Base-by-base conservation (phyloP, 2,113 vertebrate genomes). In the Erythrolamprus reginae region DNA sequence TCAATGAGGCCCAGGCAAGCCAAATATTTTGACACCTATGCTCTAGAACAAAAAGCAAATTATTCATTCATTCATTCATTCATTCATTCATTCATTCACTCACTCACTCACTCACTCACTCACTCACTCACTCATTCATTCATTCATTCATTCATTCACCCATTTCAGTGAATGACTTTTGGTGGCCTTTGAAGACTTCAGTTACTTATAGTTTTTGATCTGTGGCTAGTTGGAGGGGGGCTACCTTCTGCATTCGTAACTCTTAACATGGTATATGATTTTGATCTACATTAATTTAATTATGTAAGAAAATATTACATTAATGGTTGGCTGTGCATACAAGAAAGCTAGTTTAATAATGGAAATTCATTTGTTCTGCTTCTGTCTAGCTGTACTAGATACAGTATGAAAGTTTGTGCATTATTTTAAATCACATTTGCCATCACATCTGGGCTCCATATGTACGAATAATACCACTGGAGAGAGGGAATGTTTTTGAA, bases 221-320 rank as follows among this genome's bases (percentile, higher is more conserved):
- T n/a, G n/a, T n/a, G n/a, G n/a, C n/a, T n/a, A n/a, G n/a, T n/a
- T n/a, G n/a, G n/a, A n/a, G n/a, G n/a, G n/a, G n/a, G n/a, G n/a
- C n/a, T n/a, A n/a, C n/a, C n/a, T n/a, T n/a, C n/a, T n/a, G n/a
- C n/a, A n/a, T n/a, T n/a, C n/a, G n/a, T n/a, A n/a, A n/a, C n/a
- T n/a, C n/a, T n/a, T n/a, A n/a, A n/a, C n/a, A n/a, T n/a, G 9
- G 17, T 61, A 47, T 58, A 88, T 91, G 94, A 94, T 93, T 95
- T 93, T 95, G 84, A 88, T 92, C 50, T 42, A 23, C 12, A 4
- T 24, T 77, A 77, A 56, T 87, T 86, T 38, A 91, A 83, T 88
- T 88, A 53, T 47, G 82, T 70, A 70, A 45, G 48, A 90, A 90
- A 86, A 8, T 17, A 90, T 86, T 24, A 42, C 47, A 70, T 53